Conservation (phyloP, 2,888 invertebrate species). For the Sinohyriopsis cumingii region DNA sequence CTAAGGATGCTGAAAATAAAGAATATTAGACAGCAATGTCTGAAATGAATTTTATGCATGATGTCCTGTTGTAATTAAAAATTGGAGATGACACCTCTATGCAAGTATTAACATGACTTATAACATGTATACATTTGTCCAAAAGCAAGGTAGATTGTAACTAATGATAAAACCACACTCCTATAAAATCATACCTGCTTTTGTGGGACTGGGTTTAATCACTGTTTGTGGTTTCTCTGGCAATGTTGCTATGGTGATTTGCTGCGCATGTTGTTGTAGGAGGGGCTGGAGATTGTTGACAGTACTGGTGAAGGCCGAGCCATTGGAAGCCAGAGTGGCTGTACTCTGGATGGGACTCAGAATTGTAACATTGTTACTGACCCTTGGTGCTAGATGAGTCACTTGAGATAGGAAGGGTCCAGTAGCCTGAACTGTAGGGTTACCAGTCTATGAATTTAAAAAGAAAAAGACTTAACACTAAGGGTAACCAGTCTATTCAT, state of each 20-base stretch:
- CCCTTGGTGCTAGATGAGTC: slow-evolving; percentile 33
- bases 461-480: neutral
- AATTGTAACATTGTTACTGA: slow-evolving; percentile 48
- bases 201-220: slow-evolving; percentile 57
- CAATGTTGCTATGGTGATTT: slow-evolving; percentile 44
- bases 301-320: slow-evolving; percentile 44
- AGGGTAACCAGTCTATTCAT: too few species aligned
- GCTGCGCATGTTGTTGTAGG: slow-evolving; percentile 34
- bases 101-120: too few species aligned
- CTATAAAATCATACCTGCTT: slow-evolving; percentile 48
- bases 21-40: too few species aligned
- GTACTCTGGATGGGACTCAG: slow-evolving; percentile 44
- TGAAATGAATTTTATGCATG: too few species aligned
- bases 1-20: too few species aligned
- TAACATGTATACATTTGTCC: neutral
- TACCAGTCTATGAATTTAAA: slow-evolving; percentile 28
- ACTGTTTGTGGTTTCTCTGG: slow-evolving; percentile 36
- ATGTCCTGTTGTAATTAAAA: neutral
- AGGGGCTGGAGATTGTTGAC: slow-evolving; percentile 39
- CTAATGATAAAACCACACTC: neutral
- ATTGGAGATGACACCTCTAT: neutral
- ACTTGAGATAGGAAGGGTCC: slow-evolving; percentile 56
- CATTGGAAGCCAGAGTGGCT: slow-evolving; percentile 41
- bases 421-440: slow-evolving; percentile 31
- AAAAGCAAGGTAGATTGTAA: neutral